Evolutionary conservation across 2,888 invertebrate species (phyloP).

Genomic region (Physocephala rufipes): DNA sequence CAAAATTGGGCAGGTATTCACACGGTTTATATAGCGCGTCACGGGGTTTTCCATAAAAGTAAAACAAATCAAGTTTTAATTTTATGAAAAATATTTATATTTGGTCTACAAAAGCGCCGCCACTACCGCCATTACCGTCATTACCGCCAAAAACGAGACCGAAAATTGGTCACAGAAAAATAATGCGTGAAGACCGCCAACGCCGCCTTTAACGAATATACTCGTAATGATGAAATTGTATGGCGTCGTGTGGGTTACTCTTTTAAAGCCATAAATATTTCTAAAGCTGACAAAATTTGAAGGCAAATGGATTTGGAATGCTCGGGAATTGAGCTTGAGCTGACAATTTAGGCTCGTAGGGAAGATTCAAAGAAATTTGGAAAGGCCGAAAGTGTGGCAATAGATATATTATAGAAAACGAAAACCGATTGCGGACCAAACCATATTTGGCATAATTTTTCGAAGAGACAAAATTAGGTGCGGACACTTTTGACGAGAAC

Average conservation of each 20-base stretch:
- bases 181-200: neutral
- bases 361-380: no score
- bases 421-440: no score
- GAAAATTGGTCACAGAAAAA: neutral
- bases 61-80: conserved; percentile 24
- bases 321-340: no score
- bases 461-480: no score
- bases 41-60: conserved; percentile 23
- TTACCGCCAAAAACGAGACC: neutral
- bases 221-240: neutral
- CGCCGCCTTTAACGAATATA: neutral
- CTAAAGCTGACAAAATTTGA: no score
- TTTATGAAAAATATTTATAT: conserved; percentile 13
- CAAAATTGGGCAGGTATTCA: neutral
- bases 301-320: no score
- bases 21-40: neutral
- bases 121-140: no score
- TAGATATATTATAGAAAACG: no score
- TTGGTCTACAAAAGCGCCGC: conserved; percentile 15
- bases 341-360: no score
- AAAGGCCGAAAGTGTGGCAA: no score
- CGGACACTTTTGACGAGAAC: no score
- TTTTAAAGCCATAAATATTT: neutral
- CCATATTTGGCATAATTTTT: no score
- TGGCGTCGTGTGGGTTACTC: neutral